phyloP scores from a whole-genome alignment of 2,113 vertebrate species.

The Macrotus californicus region DNA sequence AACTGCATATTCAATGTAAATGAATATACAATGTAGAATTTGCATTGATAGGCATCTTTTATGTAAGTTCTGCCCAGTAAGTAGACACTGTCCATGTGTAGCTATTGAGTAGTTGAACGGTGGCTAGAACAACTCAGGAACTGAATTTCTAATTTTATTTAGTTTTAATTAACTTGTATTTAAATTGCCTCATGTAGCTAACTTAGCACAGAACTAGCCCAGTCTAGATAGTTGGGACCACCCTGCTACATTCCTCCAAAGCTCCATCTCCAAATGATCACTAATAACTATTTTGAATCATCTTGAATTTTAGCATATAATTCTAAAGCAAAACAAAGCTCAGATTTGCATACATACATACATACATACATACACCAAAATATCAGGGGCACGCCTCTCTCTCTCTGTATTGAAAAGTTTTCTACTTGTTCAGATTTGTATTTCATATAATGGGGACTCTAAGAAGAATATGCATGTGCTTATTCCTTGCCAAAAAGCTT shows the following conservation, averaged over 20 bases:
- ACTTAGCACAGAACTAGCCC: neutral
- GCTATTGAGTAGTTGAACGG: neutral
- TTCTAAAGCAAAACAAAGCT: neutral
- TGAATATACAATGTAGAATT: no score
- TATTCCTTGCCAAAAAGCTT: neutral
- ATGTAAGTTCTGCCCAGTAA: neutral
- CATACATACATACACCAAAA: neutral
- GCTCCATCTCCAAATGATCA: neutral
- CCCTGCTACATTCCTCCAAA: neutral
- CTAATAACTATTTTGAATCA: neutral
- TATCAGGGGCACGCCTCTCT: neutral
- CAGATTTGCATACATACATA: neutral
- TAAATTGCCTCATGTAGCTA: neutral
- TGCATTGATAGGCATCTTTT: neutral
- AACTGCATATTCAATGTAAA: neutral
- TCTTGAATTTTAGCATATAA: neutral
- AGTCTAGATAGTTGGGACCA: neutral
- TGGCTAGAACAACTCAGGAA: neutral
- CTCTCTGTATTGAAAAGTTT: neutral
- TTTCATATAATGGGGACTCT: neutral
- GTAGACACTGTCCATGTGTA: neutral
- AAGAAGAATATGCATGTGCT: neutral
- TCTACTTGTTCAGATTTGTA: neutral
- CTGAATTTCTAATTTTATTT: neutral
- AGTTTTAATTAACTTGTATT: constrained; percentile 1